These are phyloP conservation scores for Ectropis crepuscularia DNA, from an alignment of 2,888 invertebrate genomes.

Conservation along the genomic window DNA sequence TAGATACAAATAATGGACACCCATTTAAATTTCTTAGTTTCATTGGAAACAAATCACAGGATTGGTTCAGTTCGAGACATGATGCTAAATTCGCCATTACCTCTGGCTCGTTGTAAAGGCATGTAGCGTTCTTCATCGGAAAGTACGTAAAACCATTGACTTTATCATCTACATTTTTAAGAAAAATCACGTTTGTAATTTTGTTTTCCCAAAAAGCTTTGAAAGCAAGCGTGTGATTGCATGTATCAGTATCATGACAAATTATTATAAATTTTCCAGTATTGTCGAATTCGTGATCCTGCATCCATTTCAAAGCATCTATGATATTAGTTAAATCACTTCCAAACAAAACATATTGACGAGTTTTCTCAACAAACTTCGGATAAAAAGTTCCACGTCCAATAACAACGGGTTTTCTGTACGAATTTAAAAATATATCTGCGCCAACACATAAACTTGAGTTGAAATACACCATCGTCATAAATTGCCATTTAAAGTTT, in stretches of 20 bases:
- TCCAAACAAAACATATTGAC: slow-evolving; percentile 65
- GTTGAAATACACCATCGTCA: slow-evolving; percentile 66
- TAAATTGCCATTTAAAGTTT: slow-evolving; percentile 65
- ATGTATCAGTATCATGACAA: slow-evolving; percentile 57
- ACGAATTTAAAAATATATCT: slow-evolving; percentile 58
- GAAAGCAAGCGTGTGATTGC: slow-evolving; percentile 59
- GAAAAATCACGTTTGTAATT: slow-evolving; percentile 64
- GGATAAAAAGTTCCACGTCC: slow-evolving; percentile 51
- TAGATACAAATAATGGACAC: slow-evolving; percentile 66
- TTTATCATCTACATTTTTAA: slow-evolving; percentile 47
- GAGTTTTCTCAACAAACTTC: slow-evolving; percentile 42
- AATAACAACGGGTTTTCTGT: slow-evolving; percentile 57
- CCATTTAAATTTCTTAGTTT: slow-evolving; percentile 62
- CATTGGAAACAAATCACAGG: slow-evolving; percentile 52
- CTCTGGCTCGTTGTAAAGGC: slow-evolving; percentile 54
- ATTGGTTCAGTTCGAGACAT: slow-evolving; percentile 29
- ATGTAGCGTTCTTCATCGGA: slow-evolving; percentile 52
- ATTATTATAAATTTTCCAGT: slow-evolving; percentile 66
- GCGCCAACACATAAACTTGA: slow-evolving; percentile 55
- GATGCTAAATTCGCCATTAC: slow-evolving; percentile 44
- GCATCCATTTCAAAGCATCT: slow-evolving; percentile 55
- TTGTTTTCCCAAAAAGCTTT: slow-evolving; percentile 61
- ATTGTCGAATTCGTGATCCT: slow-evolving; percentile 57
- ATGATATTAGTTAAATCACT: slow-evolving; percentile 50
- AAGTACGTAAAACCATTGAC: slow-evolving; percentile 61